Conservation (phyloP, 2,113 vertebrate genomes). For the Eurypyga helias region DNA sequence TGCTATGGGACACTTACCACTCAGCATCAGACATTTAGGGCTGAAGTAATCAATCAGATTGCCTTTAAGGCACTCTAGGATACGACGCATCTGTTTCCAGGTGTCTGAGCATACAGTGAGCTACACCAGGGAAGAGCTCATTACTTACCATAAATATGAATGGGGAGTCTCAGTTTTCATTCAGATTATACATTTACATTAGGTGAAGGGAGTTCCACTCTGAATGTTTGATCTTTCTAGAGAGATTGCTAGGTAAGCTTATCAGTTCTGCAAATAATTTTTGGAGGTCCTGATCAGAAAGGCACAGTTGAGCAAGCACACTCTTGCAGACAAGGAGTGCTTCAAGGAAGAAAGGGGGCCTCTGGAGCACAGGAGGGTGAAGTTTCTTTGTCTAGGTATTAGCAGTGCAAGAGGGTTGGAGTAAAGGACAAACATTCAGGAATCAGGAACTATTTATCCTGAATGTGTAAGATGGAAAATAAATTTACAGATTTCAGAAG, state of each 20-base stretch:
- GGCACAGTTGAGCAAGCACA: fast-evolving
- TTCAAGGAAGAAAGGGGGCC: fast-evolving
- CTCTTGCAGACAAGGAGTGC: neutral
- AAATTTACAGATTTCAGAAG: neutral
- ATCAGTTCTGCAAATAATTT: neutral
- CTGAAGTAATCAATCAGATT: neutral
- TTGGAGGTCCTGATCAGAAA: neutral
- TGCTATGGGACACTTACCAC: neutral
- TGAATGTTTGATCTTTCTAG: neutral
- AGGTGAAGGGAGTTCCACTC: neutral
- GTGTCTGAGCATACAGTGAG: neutral
- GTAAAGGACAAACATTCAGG: neutral
- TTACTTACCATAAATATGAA: neutral
- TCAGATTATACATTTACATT: neutral
- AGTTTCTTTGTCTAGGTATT: neutral
- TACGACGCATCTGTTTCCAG: neutral
- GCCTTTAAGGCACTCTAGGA: neutral
- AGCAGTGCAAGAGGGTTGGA: neutral
- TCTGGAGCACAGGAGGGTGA: neutral
- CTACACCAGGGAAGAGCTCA: neutral
- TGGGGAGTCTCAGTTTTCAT: neutral
- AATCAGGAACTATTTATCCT: neutral
- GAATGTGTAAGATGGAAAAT: neutral
- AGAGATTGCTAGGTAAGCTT: neutral
- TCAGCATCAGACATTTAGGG: neutral